Evolutionary conservation across 2,797 vertebrate species (phyloP).

Genomic region (Hylomyscus alleni): DNA sequence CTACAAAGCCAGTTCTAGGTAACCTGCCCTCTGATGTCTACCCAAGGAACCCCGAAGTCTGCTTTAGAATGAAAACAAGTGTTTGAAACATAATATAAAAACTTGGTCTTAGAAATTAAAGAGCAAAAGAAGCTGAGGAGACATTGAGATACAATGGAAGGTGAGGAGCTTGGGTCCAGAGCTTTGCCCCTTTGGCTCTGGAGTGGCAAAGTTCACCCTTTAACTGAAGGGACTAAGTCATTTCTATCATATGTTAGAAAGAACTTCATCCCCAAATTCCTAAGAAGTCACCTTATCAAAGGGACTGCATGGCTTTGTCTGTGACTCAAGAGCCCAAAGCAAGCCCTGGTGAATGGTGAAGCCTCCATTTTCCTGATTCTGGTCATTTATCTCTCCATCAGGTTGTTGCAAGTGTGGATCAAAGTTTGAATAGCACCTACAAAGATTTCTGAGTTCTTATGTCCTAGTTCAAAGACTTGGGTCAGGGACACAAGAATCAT

Average conservation of each 20-base stretch:
- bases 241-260: neutral
- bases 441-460: neutral
- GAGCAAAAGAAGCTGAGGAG: neutral
- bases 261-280: neutral
- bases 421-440: neutral
- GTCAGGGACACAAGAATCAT: neutral
- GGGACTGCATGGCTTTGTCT: neutral
- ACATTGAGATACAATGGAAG: neutral
- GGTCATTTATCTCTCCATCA: neutral
- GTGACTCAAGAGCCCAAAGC: neutral
- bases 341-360: neutral
- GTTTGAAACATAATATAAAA: neutral
- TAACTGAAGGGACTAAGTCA: neutral
- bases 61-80: neutral
- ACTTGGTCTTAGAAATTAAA: neutral
- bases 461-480: neutral
- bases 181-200: neutral
- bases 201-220: neutral
- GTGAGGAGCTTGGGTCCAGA: fast-evolving
- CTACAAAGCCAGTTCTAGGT: constrained; percentile 3
- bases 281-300: neutral
- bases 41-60: neutral
- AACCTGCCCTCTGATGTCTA: neutral
- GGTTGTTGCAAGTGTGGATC: neutral
- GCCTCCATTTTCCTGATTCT: neutral